Conservation (phyloP, 37 sponge, comb jelly and placozoan species). For the Aplysina aerophoba region DNA sequence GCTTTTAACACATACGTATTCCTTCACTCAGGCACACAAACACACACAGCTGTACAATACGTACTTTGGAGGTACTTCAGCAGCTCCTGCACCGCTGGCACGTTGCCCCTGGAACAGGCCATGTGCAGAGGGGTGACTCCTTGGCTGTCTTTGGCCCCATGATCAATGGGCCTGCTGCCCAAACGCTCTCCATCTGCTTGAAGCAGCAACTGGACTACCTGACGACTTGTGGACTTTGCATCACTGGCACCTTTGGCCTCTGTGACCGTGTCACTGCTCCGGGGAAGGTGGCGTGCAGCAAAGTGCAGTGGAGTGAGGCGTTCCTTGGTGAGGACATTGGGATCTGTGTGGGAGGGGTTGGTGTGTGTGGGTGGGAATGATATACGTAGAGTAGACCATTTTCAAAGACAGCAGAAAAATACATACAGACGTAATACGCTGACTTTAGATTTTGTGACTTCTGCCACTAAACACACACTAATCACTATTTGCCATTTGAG, state of each 20-base stretch:
- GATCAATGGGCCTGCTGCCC: slow-evolving; percentile 28
- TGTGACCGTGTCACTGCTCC: slow-evolving; percentile 7
- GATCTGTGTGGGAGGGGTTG: slow-evolving; percentile 4
- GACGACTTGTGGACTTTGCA: slow-evolving; percentile 39
- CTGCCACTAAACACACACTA: too few species aligned
- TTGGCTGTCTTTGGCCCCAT: slow-evolving; percentile 52
- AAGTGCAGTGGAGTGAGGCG: slow-evolving; percentile 85
- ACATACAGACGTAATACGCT: too few species aligned
- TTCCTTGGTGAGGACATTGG: slow-evolving; percentile 33
- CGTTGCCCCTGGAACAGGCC: slow-evolving; percentile 77
- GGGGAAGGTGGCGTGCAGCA: slow-evolving; percentile 74
- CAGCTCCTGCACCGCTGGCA: slow-evolving; percentile 62
- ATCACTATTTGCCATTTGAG: too few species aligned
- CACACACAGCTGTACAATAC: too few species aligned
- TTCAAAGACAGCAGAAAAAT: too few species aligned
- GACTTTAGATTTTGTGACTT: too few species aligned
- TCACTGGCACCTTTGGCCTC: slow-evolving; percentile 23
- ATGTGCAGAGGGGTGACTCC: slow-evolving; percentile 86
- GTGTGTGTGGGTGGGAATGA: too few species aligned
- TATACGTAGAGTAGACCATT: too few species aligned
- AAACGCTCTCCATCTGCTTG: neutral
- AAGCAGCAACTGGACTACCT: slow-evolving; percentile 46
- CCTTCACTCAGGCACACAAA: too few species aligned
- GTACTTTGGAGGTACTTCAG: neutral
- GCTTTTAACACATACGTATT: too few species aligned